A percentile compares a stretch with the other conserved stretches of the same genome.
Evolutionary conservation across 2,113 vertebrate species (phyloP).

Genomic region (Phodopus roborovskii): DNA sequence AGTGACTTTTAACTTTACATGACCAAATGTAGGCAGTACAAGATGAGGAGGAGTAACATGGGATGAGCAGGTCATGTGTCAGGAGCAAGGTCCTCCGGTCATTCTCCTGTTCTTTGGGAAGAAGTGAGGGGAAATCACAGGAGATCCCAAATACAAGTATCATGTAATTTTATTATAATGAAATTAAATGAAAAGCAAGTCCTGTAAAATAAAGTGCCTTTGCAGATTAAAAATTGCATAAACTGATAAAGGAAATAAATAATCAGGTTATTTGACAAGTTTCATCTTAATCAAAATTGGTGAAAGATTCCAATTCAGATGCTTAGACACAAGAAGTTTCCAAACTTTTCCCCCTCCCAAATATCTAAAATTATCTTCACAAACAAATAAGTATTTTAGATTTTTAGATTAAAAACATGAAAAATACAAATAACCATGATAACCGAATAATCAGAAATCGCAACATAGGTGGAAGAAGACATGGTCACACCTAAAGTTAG

Average conservation of each 20-base stretch:
- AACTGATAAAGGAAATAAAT: constrained; percentile 35
- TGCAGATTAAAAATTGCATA: background rate
- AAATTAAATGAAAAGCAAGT: constrained; percentile 1
- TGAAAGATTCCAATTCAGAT: background rate
- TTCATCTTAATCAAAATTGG: background rate
- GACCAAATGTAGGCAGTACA: background rate
- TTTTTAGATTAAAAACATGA: background rate
- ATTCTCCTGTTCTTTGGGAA: constrained; percentile 3
- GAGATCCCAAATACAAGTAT: background rate
- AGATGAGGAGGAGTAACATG: background rate
- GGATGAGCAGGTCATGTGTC: background rate
- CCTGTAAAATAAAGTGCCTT: constrained; percentile 46
- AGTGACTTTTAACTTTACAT: constrained; percentile 34
- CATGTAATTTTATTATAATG: constrained; percentile 52
- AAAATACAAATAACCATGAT: constrained; percentile 36
- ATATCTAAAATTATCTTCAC: background rate
- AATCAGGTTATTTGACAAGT: constrained; percentile 34
- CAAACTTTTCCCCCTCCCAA: background rate
- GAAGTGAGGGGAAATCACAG: background rate
- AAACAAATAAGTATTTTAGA: constrained; percentile 42
- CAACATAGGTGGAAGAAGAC: constrained; percentile 18
- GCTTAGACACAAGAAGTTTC: constrained; percentile 19
- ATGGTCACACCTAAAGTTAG: background rate
- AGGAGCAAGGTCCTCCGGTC: background rate
- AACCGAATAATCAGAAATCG: constrained; percentile 32